phyloP scores from a whole-genome alignment of 53 echinoderm and acorn worm genomes.

The Patiria pectinifera region DNA sequence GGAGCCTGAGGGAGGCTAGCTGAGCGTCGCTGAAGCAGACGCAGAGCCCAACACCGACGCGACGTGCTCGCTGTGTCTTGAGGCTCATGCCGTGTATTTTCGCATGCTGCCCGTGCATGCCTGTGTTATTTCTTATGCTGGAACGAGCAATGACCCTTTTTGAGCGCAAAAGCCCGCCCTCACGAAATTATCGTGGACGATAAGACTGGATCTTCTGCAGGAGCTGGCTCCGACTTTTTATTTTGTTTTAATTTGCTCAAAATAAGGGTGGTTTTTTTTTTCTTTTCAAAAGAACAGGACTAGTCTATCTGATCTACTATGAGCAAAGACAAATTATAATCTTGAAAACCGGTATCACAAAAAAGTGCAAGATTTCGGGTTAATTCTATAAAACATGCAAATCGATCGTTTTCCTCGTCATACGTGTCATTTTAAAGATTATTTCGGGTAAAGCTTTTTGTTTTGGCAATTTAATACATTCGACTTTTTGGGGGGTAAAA shows the following conservation, averaged over 20 bases:
- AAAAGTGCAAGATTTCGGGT: background rate
- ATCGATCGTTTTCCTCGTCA: background rate
- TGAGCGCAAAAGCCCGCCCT: constrained; percentile 52
- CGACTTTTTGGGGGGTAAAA: too few relatives aligned
- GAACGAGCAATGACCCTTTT: constrained; percentile 55
- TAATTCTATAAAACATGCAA: background rate
- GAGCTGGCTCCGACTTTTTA: background rate
- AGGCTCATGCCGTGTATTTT: constrained; percentile 44
- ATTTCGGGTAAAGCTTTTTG: too few relatives aligned
- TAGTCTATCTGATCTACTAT: background rate
- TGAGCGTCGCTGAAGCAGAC: constrained; percentile 8
- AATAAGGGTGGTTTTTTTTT: too few relatives aligned
- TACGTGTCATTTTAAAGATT: too few relatives aligned
- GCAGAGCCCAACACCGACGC: constrained; percentile 52
- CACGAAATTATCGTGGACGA: constrained; percentile 8
- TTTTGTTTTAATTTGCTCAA: background rate
- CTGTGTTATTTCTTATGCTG: constrained; percentile 10
- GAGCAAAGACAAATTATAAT: background rate
- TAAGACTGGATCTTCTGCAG: background rate
- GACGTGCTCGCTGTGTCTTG: constrained; percentile 28
- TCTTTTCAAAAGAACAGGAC: too few relatives aligned
- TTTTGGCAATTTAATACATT: too few relatives aligned
- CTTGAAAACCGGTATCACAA: background rate
- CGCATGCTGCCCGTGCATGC: constrained; percentile 11
- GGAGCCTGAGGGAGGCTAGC: constrained; percentile 7